These are phyloP conservation scores for Bubalus kerabau DNA, from an alignment of 2,113 vertebrate species.

Conservation along the genomic window DNA sequence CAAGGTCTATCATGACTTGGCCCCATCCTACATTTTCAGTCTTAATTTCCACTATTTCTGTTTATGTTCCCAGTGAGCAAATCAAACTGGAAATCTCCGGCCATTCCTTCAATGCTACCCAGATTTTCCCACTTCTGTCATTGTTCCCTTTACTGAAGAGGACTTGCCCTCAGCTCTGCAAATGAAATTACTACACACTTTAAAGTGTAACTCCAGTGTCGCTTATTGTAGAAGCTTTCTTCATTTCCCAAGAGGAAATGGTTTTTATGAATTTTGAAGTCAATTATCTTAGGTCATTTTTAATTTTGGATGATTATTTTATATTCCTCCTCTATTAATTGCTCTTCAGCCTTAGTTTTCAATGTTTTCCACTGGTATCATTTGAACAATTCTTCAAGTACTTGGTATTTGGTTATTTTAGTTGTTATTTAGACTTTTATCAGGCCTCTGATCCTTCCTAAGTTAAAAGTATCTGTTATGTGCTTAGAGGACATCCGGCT, in stretches of 20 bases:
- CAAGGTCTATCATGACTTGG: background rate
- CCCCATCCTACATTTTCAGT: background rate
- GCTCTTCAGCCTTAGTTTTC: background rate
- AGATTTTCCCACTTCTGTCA: background rate
- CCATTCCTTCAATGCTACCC: background rate
- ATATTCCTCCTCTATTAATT: background rate
- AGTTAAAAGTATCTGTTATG: constrained; percentile 16
- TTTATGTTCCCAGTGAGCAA: background rate
- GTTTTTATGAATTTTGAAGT: background rate
- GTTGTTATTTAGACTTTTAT: background rate
- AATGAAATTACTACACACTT: background rate
- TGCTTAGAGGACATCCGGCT: constrained; percentile 40
- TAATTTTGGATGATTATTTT: background rate
- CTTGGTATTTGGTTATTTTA: constrained; percentile 20
- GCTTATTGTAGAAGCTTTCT: background rate
- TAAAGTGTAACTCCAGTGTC: background rate
- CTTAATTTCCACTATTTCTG: background rate
- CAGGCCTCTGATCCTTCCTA: constrained; percentile 15
- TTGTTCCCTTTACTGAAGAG: background rate
- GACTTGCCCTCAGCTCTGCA: background rate
- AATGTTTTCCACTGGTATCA: background rate
- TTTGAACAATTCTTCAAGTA: background rate
- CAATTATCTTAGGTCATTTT: background rate
- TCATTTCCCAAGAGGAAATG: background rate
- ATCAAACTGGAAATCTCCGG: background rate